These are phyloP conservation scores for Lithophane socia DNA, from an alignment of 2,888 invertebrate genomes.

Conservation along the genomic window DNA sequence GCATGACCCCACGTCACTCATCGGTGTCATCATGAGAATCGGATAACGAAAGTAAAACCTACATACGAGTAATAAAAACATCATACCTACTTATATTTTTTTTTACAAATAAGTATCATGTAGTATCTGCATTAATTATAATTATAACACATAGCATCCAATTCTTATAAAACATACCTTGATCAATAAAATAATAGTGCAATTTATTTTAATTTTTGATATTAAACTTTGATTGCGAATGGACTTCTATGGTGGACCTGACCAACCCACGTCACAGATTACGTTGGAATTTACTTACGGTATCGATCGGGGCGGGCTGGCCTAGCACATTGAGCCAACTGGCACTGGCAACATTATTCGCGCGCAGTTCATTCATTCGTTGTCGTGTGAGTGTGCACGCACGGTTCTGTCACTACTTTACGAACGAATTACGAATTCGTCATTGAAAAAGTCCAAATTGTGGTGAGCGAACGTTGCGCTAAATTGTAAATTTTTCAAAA, in stretches of 20 bases:
- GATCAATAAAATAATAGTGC: too few relatives aligned
- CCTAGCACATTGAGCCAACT: slow-evolving; percentile 19
- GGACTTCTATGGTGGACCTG: not conserved
- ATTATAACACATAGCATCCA: not conserved
- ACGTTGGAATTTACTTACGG: slow-evolving; percentile 31
- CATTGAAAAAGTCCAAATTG: slow-evolving; percentile 65
- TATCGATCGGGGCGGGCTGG: slow-evolving; percentile 39
- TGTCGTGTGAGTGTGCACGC: slow-evolving; percentile 62
- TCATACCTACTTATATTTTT: slow-evolving; percentile 7
- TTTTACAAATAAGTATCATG: slow-evolving; percentile 6
- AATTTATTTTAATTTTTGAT: not conserved
- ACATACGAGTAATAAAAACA: not conserved
- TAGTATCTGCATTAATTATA: slow-evolving; percentile 9
- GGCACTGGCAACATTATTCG: slow-evolving; percentile 46
- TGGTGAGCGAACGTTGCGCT: slow-evolving; percentile 64
- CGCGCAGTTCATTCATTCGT: slow-evolving; percentile 62
- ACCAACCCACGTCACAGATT: slow-evolving; percentile 40
- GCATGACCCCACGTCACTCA: slow-evolving; percentile 12
- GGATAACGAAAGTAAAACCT: not conserved
- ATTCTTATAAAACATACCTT: not conserved
- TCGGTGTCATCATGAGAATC: slow-evolving; percentile 1
- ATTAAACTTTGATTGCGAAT: not conserved
- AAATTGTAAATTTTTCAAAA: slow-evolving; percentile 39
- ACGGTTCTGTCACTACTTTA: slow-evolving; percentile 41
- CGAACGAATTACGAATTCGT: slow-evolving; percentile 37